Percentiles rank a stretch among this genome's conserved stretches.
Conservation (phyloP, 2,888 invertebrate genomes). For the Drosophila pegasa region DNA sequence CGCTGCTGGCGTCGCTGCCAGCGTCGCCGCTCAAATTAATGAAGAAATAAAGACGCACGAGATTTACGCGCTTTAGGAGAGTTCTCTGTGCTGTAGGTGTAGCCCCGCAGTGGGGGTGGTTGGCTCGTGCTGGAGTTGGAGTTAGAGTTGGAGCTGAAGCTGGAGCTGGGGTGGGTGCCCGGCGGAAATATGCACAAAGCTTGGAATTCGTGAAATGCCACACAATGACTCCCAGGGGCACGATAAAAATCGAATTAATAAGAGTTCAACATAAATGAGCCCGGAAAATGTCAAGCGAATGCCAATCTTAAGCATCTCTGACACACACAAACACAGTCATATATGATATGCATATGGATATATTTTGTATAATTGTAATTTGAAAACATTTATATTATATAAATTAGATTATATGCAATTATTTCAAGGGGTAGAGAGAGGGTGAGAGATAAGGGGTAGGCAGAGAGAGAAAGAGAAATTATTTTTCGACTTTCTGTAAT, state of each 20-base stretch:
- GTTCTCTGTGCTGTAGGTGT: constrained; percentile 28
- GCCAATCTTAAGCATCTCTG: constrained; percentile 21
- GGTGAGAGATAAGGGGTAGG: too few relatives aligned
- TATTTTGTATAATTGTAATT: not conserved
- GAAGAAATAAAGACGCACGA: constrained; percentile 83
- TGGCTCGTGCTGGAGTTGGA: not conserved
- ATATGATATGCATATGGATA: not conserved
- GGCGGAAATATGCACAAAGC: constrained; percentile 73
- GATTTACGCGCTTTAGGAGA: constrained; percentile 72
- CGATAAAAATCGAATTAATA: constrained; percentile 85
- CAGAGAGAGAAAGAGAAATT: too few relatives aligned
- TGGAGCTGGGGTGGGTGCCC: not conserved
- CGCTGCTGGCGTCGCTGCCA: constrained; percentile 35
- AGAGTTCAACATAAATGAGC: constrained; percentile 82
- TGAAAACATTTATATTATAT: not conserved
- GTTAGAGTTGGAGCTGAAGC: not conserved
- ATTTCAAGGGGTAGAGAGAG: too few relatives aligned
- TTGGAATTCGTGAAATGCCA: constrained; percentile 77
- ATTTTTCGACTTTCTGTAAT: too few relatives aligned
- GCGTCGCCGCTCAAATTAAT: constrained; percentile 79
- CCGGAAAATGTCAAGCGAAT: constrained; percentile 67
- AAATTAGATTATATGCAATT: too few relatives aligned
- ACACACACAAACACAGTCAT: constrained; percentile 9
- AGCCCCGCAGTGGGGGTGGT: not conserved
- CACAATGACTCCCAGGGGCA: constrained; percentile 83